Evolutionary conservation across 1,140 invertebrate species (phyloP).

Genomic region (Zaprionus capensis): DNA sequence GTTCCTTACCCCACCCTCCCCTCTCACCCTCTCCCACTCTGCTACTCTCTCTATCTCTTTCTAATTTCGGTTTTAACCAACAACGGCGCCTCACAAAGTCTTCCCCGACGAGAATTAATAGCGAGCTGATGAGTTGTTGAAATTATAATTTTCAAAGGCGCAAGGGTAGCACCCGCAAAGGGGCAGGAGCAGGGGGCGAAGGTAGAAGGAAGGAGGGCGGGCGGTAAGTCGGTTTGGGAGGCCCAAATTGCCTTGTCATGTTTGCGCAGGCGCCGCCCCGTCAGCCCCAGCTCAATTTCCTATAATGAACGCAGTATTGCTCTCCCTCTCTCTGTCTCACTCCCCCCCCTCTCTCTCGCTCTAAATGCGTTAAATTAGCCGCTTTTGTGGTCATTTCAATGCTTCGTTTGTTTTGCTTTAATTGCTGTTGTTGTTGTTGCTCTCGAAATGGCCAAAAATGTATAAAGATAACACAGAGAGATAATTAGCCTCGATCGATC

Average conservation of each 20-base stretch:
- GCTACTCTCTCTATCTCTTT: slow-evolving; percentile 15
- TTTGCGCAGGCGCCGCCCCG: slow-evolving; percentile 52
- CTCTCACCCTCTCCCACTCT: background rate
- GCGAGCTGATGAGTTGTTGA: slow-evolving; percentile 83
- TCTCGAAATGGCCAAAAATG: slow-evolving; percentile 1
- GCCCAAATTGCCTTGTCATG: slow-evolving; percentile 55
- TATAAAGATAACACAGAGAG: slow-evolving; percentile 23
- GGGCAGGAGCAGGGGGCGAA: background rate
- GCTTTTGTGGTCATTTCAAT: slow-evolving; percentile 53
- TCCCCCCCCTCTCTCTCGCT: background rate
- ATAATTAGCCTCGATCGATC: slow-evolving; percentile 35
- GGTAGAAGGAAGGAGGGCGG: background rate
- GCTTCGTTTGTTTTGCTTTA: slow-evolving; percentile 32
- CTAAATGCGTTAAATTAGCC: slow-evolving; percentile 79
- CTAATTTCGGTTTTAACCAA: slow-evolving; percentile 5
- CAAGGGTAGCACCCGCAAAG: background rate
- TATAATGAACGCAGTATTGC: slow-evolving; percentile 3
- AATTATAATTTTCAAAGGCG: slow-evolving; percentile 64
- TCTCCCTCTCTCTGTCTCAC: background rate
- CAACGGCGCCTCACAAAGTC: slow-evolving; percentile 54
- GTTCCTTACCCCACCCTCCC: background rate
- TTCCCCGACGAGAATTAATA: slow-evolving; percentile 68
- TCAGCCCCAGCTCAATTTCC: background rate
- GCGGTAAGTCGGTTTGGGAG: no score
- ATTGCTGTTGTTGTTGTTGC: slow-evolving; percentile 24